A percentile compares a stretch with the other conserved stretches of the same genome.
Conservation (phyloP, 1,140 invertebrate species). For the Papilio polyxenes region DNA sequence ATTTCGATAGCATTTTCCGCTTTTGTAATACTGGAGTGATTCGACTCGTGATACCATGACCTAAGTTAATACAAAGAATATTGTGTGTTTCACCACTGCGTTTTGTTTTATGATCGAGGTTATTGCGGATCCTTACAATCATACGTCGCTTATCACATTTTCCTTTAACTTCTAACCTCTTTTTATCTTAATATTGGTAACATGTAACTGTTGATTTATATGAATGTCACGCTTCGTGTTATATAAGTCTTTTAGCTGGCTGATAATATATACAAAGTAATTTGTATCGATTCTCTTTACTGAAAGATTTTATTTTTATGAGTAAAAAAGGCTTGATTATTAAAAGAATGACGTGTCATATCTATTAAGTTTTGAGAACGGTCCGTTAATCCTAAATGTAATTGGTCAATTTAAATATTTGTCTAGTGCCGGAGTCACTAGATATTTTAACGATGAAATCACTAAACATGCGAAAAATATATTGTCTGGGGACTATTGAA, state of each 20-base stretch:
- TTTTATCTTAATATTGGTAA: too few relatives aligned
- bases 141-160: too few relatives aligned
- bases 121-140: too few relatives aligned
- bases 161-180: too few relatives aligned
- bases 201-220: too few relatives aligned
- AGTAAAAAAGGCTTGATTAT: neutral
- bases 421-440: neutral
- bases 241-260: too few relatives aligned
- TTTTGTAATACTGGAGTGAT: too few relatives aligned
- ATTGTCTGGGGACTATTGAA: neutral
- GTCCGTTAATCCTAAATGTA: slow-evolving; percentile 20
- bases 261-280: neutral
- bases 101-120: too few relatives aligned
- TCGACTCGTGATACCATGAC: neutral
- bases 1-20: neutral
- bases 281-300: neutral
- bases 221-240: too few relatives aligned
- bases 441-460: neutral
- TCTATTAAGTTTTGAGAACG: slow-evolving; percentile 6
- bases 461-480: neutral
- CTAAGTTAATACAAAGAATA: neutral
- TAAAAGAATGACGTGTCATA: slow-evolving; percentile 1
- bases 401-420: slow-evolving; percentile 18
- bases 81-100: neutral
- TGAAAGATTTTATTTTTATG: neutral